Conservation (phyloP, 2,113 vertebrate genomes). For the Oncorhynchus gorbuscha region DNA sequence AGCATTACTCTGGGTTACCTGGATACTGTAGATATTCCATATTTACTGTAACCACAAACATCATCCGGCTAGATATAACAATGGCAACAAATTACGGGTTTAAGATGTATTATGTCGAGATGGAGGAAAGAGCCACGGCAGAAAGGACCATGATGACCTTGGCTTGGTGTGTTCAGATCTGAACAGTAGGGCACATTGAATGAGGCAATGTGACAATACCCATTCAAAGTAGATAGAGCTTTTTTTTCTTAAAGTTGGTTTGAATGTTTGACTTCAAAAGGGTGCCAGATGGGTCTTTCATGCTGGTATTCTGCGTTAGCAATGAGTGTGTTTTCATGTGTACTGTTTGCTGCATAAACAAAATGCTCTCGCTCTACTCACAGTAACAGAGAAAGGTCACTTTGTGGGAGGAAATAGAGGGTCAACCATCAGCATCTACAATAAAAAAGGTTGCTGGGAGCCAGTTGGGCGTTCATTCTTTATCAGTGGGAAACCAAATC, state of each 20-base stretch:
- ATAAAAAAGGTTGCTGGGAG: constrained; percentile 16
- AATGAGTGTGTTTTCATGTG: constrained; percentile 19
- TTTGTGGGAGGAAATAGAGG: constrained; percentile 34
- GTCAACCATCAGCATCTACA: no score
- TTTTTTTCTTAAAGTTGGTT: constrained; percentile 16
- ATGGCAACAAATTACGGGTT: constrained; percentile 19
- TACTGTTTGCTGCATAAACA: constrained; percentile 24
- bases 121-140: constrained; percentile 26
- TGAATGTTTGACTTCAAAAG: constrained; percentile 30
- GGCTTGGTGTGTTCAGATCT: no score
- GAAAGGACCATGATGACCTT: no score
- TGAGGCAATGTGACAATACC: no score
- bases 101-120: constrained; percentile 37
- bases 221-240: background rate
- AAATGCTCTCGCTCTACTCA: constrained; percentile 15
- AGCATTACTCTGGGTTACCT: no score
- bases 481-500: constrained; percentile 44
- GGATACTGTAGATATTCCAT: no score
- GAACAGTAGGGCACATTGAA: no score
- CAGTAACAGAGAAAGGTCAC: constrained; percentile 37
- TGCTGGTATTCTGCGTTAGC: constrained; percentile 19
- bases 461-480: constrained; percentile 45
- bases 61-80: constrained; percentile 33
- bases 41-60: constrained; percentile 1
- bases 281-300: constrained; percentile 35